Base-by-base conservation (phyloP, 2,113 vertebrate genomes). In the Phalacrocorax pelagicus region DNA sequence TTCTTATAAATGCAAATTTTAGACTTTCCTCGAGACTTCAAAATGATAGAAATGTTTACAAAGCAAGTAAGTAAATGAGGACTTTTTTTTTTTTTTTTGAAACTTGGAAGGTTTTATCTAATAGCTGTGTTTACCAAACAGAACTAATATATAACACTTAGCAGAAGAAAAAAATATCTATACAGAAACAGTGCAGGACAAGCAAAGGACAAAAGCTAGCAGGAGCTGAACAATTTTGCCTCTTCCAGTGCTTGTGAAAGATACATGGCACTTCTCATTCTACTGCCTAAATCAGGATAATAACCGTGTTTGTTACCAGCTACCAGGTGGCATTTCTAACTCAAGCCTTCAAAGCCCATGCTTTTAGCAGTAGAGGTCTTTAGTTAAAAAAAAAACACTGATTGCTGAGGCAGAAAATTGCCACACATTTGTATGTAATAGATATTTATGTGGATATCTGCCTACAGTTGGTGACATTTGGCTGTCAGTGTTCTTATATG, bases 1-100 rank as follows among this genome's bases (percentile, higher is more conserved):
- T 95, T 86, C 70, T 87, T 70, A 79, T 29, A 94, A 89, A 89
- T 81, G 63, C 59, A 97, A 85, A 90, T 93, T 30, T 82, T 69
- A 94, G 88, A 74, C 47, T 86, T 88, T 72, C 36, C 59, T 79
- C 65, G 7, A 96, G 61, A 92, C 57, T 63, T 81, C 57, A 78
- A 81, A 72, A 65, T 38, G 2, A 89, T 23, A 89, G 11, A 74
- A 89, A 69, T n/a, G 9, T 66, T 93, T 88, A 85, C 30, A 85
- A 79, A 74, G 32, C 55, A 71, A 84, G 40, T 34, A 75, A 90
- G 32, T 57, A 65, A 87, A 90, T 47, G 20, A 89, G 32, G 7
- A n/a, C 12, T 54, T 52, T 58, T 47, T 29, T 58, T 47, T 29
- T 22, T 36, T 42, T 38, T 59, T 34, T n/a, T n/a, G 57, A 29